These are phyloP conservation scores for Hermetia illucens DNA, from an alignment of 1,140 invertebrate species.

Conservation along the genomic window DNA sequence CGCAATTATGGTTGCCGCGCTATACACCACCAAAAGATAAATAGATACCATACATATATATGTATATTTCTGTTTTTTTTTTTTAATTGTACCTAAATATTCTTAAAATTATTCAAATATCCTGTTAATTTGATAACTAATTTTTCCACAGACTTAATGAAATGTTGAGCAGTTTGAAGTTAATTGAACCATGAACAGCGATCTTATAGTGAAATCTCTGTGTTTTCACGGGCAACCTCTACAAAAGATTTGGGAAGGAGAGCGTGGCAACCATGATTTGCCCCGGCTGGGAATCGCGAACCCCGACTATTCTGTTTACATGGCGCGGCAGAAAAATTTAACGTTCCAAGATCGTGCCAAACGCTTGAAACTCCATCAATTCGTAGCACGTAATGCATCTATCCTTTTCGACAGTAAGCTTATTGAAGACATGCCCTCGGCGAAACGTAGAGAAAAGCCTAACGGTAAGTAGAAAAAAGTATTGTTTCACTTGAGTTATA, in stretches of 20 bases:
- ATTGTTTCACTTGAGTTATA: constrained; percentile 2
- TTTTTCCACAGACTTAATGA: background rate
- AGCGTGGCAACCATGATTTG: constrained; percentile 58
- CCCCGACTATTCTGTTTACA: constrained; percentile 56
- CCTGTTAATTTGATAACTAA: too few species aligned
- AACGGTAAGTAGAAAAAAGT: background rate
- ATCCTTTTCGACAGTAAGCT: constrained; percentile 45
- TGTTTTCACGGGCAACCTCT: constrained; percentile 74
- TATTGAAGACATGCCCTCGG: constrained; percentile 28
- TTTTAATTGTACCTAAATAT: too few species aligned
- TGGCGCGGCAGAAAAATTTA: constrained; percentile 55
- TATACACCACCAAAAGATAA: too few species aligned
- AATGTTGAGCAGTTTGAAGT: background rate
- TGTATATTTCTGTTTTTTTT: too few species aligned
- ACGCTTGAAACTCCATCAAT: constrained; percentile 67
- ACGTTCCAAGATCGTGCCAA: constrained; percentile 71
- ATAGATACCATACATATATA: too few species aligned
- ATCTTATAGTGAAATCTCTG: constrained; percentile 47
- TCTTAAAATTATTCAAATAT: too few species aligned
- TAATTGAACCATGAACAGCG: constrained; percentile 16
- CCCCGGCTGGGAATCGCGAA: constrained; percentile 49
- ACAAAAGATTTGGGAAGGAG: constrained; percentile 71
- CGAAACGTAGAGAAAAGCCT: background rate
- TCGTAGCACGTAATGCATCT: constrained; percentile 63
- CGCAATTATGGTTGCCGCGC: too few species aligned